phyloP scores from a whole-genome alignment of 35 echinoderm and acorn worm species.

The Patiria miniata region DNA sequence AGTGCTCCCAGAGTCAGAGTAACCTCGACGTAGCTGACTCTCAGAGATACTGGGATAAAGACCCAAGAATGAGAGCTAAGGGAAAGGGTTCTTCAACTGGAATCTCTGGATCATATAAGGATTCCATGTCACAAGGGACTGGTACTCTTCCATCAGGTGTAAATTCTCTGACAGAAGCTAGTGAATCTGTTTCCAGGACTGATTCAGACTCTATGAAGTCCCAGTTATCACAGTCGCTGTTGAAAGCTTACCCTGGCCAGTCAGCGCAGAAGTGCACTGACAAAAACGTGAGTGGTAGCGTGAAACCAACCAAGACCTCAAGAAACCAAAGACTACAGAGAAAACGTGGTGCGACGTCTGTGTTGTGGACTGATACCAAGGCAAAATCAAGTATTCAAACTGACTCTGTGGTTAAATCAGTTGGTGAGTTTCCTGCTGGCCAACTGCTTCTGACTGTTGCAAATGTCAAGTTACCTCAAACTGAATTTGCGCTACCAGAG shows the following conservation, averaged over 20 bases:
- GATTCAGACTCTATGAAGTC: background rate
- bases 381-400: too few species aligned
- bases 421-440: too few species aligned
- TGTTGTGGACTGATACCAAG: too few species aligned
- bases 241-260: background rate
- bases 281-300: too few species aligned
- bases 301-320: too few species aligned
- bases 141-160: too few species aligned
- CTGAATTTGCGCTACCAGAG: slow-evolving; percentile 52
- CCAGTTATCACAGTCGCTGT: background rate
- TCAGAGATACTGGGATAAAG: background rate
- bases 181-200: background rate
- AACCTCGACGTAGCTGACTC: background rate
- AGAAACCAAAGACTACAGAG: too few species aligned
- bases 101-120: background rate
- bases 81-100: background rate
- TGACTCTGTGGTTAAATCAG: too few species aligned
- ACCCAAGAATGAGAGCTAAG: background rate
- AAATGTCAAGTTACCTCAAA: background rate
- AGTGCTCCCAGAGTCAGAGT: background rate
- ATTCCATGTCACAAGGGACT: too few species aligned
- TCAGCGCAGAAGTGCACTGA: too few species aligned
- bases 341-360: too few species aligned
- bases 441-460: background rate
- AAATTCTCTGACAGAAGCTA: background rate